A percentile compares a stretch with the other conserved stretches of the same genome.
These are phyloP conservation scores for Timema podura DNA, from an alignment of 2,888 invertebrate species.

Conservation along the genomic window DNA sequence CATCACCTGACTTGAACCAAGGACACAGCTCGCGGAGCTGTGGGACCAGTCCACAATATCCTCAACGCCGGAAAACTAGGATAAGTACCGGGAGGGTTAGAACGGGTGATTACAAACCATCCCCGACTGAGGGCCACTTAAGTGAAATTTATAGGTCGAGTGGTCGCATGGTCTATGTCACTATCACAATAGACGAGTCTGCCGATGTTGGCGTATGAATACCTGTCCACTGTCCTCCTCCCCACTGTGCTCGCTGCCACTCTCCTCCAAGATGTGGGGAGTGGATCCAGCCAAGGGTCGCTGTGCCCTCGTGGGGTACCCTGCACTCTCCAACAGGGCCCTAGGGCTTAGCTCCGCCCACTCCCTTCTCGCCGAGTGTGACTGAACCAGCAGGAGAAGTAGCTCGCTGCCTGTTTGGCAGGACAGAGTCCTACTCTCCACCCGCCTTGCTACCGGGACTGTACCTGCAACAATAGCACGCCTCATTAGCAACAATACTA, in stretches of 20 bases:
- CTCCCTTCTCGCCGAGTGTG: conserved; percentile 12
- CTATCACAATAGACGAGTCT: no score
- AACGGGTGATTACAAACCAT: no score
- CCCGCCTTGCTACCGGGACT: conserved; percentile 28
- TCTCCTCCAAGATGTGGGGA: conserved; percentile 32
- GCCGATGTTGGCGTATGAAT: no score
- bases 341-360: conserved; percentile 37
- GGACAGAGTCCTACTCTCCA: conserved; percentile 43
- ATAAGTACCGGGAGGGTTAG: no score
- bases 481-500: no score
- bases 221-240: conserved; percentile 42
- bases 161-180: no score
- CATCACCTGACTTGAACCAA: no score
- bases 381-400: conserved; percentile 38
- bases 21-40: no score
- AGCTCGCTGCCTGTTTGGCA: conserved; percentile 47
- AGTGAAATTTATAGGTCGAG: no score
- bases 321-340: conserved; percentile 19
- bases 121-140: no score
- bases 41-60: no score
- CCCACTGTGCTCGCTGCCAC: conserved; percentile 37
- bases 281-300: neutral
- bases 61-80: no score
- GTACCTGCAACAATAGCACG: conserved; percentile 17
- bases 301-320: neutral